Evolutionary conservation across 2,797 vertebrate species (phyloP), one percentile per base, ranked within the genome.

Genomic region (Sebastes wilsoni): DNA sequence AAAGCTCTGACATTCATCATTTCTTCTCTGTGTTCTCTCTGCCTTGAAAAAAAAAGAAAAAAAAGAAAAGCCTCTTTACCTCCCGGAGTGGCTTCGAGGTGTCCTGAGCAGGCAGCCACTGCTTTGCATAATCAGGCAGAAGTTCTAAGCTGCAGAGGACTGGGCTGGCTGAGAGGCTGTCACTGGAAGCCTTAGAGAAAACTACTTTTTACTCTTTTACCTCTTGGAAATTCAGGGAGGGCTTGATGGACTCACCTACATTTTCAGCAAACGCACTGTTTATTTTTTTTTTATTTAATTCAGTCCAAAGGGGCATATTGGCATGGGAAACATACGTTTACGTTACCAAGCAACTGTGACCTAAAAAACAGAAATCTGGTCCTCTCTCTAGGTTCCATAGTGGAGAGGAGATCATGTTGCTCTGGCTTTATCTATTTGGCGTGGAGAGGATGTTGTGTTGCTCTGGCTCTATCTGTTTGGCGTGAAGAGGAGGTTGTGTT

Each of bases 61-160:
- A 74, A 79, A 84, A 82, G 87, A 79, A 93, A 94, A 93, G 87
- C 89, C 88, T 94, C 87, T 92, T 93, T 93, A 79, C 83, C 91
- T 90, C 87, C 74, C 49, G 59, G 89, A 90, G 90, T 89, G 87
- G 86, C 92, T 94, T 84, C 5, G 89, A 90, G 88, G 92, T 91
- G 89, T 93, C 92, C 92, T 83, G 87, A 92, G 84, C 83, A 90
- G 82, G 79, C 82, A 93, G 81, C 77, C 34, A 11, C 81, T 77
- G 87, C 81, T 94, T 94, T 94, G 90, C 90, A 95, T 95, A 95
- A 94, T 94, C 87, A 87, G 73, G 69, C 65, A 84, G 86, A 81
- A 79, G 87, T 80, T 86, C 81, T 88, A 88, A 92, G 89, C 87
- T 88, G 78, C 66, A 70, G 66, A 86, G 80, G 72, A 79, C 81